These are phyloP conservation scores for Enoplosus armatus DNA, from an alignment of 2,797 vertebrate genomes.

Conservation along the genomic window DNA sequence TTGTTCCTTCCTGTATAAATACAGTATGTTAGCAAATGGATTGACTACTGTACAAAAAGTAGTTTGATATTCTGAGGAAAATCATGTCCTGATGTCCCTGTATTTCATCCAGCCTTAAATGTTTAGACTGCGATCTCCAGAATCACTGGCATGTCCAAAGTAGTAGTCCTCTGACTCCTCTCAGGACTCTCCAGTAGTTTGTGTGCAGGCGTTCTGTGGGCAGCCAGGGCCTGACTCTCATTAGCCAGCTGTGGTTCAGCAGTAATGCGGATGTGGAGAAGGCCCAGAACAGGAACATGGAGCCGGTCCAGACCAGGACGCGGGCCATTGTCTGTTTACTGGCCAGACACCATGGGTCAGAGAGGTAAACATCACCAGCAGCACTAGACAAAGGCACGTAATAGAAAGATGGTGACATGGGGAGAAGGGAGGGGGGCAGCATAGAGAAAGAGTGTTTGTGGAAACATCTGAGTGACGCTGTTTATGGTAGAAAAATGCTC, in stretches of 20 bases:
- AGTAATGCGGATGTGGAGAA: constrained; percentile 59
- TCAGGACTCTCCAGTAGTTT: constrained; percentile 51
- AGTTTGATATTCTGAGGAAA: constrained; percentile 22
- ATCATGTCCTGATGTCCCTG: constrained; percentile 30
- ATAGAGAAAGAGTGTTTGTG: constrained; percentile 22
- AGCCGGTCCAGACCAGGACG: constrained; percentile 47
- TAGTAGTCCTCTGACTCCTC: constrained; percentile 14
- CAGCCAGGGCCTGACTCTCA: constrained; percentile 67
- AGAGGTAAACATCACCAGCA: constrained; percentile 65
- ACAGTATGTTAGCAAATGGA: constrained; percentile 11
- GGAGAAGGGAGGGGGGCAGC: not conserved
- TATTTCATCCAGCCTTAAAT: constrained; percentile 3
- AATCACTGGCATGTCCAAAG: constrained; percentile 19
- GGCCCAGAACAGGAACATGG: constrained; percentile 57
- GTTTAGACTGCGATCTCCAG: constrained; percentile 24
- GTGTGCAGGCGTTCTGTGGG: constrained; percentile 51
- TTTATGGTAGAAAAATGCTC: constrained; percentile 36
- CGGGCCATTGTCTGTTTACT: constrained; percentile 67
- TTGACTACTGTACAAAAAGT: not conserved
- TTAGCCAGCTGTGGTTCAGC: constrained; percentile 73
- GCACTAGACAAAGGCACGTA: constrained; percentile 45
- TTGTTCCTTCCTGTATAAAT: constrained; percentile 23
- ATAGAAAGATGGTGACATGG: constrained; percentile 19
- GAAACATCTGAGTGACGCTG: constrained; percentile 43
- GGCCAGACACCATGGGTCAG: constrained; percentile 60